Conservation (phyloP, 2,113 vertebrate genomes). For the Entelurus aequoreus region DNA sequence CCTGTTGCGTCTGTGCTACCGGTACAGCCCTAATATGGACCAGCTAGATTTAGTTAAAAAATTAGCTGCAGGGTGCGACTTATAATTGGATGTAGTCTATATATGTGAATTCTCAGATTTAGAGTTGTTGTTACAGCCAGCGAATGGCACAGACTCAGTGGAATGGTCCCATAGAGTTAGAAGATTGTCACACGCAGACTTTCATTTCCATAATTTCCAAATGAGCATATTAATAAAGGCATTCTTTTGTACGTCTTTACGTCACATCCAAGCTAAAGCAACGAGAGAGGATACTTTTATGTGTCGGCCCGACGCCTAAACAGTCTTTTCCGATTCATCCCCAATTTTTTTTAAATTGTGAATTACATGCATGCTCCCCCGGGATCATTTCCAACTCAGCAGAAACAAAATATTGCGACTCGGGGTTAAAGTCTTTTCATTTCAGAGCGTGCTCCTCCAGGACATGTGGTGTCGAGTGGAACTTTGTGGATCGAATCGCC, state of each 20-base stretch:
- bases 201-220: slow-evolving; percentile 6
- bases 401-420: slow-evolving; percentile 20
- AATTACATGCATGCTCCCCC: slow-evolving; percentile 3
- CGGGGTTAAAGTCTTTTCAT: slow-evolving; percentile 26
- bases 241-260: slow-evolving; percentile 1
- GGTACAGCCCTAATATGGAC: no score
- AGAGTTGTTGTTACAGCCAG: no score
- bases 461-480: slow-evolving; percentile 13
- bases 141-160: no score
- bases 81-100: no score
- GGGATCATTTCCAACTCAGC: slow-evolving; percentile 9
- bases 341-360: background rate
- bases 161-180: background rate
- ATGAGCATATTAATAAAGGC: background rate
- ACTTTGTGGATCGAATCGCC: slow-evolving; percentile 44
- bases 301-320: background rate
- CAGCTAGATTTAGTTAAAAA: no score
- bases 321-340: background rate
- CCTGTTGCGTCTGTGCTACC: no score
- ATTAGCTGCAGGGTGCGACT: no score
- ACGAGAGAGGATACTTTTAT: background rate
- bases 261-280: background rate
- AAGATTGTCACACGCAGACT: slow-evolving; percentile 1
- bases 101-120: no score
- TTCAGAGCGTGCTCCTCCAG: slow-evolving; percentile 17